These are phyloP conservation scores for Gavialis gangeticus DNA, from an alignment of 2,113 vertebrate species.

Conservation along the genomic window DNA sequence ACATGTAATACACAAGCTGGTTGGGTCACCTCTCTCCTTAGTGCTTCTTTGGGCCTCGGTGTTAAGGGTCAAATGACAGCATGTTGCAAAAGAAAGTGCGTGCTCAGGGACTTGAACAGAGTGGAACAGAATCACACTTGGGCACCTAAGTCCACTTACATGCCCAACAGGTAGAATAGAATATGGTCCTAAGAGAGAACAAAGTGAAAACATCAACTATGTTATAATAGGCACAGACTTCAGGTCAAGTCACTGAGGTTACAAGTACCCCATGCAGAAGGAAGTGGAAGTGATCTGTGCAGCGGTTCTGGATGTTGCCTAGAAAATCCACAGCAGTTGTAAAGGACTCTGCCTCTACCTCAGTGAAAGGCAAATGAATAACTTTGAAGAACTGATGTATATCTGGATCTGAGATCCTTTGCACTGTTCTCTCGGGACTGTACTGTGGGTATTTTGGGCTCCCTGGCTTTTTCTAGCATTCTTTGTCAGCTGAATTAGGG, in stretches of 20 bases:
- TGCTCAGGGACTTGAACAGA: too few species aligned
- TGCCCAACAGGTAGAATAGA: too few species aligned
- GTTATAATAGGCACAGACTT: too few species aligned
- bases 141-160: too few species aligned
- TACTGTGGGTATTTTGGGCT: background rate
- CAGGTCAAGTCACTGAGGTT: background rate
- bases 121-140: too few species aligned
- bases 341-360: background rate
- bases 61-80: background rate
- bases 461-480: background rate
- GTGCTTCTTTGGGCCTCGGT: too few species aligned
- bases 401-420: background rate
- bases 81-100: too few species aligned
- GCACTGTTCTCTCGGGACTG: background rate
- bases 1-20: too few species aligned
- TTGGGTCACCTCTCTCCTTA: too few species aligned
- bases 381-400: background rate
- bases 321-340: background rate
- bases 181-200: too few species aligned
- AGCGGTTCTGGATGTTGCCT: background rate
- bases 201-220: too few species aligned
- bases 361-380: background rate
- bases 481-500: background rate
- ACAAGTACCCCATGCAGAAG: background rate
- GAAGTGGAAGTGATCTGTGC: background rate